phyloP scores from a whole-genome alignment of 64 coral and sea anemone genomes.

The Pachyseris speciosa region DNA sequence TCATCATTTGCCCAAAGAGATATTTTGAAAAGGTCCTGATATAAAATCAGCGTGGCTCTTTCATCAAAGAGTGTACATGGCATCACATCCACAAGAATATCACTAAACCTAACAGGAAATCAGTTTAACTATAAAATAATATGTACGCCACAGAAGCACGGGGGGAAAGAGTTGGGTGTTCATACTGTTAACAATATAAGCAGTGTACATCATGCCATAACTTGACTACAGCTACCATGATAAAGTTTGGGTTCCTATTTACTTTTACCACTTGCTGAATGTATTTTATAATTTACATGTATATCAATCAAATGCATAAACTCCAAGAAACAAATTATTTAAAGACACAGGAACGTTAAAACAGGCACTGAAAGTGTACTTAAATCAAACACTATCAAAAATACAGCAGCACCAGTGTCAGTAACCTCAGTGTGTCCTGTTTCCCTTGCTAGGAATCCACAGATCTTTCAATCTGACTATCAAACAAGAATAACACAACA shows the following conservation, averaged over 20 bases:
- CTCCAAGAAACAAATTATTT: not conserved
- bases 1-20: too few species aligned
- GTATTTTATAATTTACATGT: not conserved
- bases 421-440: not conserved
- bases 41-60: too few species aligned
- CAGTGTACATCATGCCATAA: not conserved
- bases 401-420: not conserved
- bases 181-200: too few species aligned
- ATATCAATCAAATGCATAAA: constrained; percentile 4
- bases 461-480: constrained; percentile 6
- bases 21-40: too few species aligned
- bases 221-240: not conserved
- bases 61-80: too few species aligned
- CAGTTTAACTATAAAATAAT: too few species aligned
- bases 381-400: not conserved
- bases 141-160: too few species aligned
- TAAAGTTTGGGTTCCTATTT: not conserved
- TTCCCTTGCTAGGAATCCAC: not conserved
- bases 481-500: not conserved
- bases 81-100: too few species aligned
- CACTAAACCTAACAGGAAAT: too few species aligned
- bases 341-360: not conserved
- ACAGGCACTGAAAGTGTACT: not conserved
- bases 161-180: too few species aligned
- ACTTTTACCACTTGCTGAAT: not conserved